Base-by-base conservation (phyloP, 2,113 vertebrate species). In the Ictidomys tridecemlineatus region DNA sequence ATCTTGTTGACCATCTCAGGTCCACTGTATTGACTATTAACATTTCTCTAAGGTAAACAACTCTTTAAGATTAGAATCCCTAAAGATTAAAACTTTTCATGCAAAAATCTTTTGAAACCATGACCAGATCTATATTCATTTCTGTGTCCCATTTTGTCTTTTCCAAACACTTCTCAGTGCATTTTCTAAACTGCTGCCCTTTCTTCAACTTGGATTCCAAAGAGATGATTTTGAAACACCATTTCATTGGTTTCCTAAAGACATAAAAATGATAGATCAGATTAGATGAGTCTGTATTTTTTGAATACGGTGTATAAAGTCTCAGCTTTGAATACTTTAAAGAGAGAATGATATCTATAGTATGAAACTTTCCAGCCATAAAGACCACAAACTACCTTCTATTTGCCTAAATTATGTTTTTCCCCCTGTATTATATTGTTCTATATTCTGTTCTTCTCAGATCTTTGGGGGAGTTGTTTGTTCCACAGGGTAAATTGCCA, bases 401-500 rank as follows among this genome's bases (percentile, higher is more conserved):
- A 26, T 93, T 96, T 94, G 61, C 88, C 72, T 74, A 84, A 85
- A 37, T 42, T 67, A 42, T 90, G 65, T 58, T 87, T 92, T 63
- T 37, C 51, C 14, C 11, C 16, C 30, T 56, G 45, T 20, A 2
- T 48, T 78, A 13, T 51, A 22, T 73, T 94, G 51, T 87, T 96
- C 83, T 85, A 12, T 67, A 34, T 56, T 56, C 22, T 65, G 70
- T 69, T 80, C 32, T 89, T 65, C 83, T 93, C 53, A 82, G 80
- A n/a, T 77, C 82, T 96, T 74, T 65, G 39, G 18, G 51, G 88
- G n/a, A 90, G 82, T 74, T 96, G 94, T 96, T 96, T 79, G 88
- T 94, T 97, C 91, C 94, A 95, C 95, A 95, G 91, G 88, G 93
- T 96, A 96, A 97, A 96, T 89, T 89, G 82, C 48, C 45, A 39